A percentile compares a stretch with the other conserved stretches of the same genome.
These are phyloP conservation scores for Narcine bancroftii DNA, from an alignment of 2,113 vertebrate species.

Conservation along the genomic window DNA sequence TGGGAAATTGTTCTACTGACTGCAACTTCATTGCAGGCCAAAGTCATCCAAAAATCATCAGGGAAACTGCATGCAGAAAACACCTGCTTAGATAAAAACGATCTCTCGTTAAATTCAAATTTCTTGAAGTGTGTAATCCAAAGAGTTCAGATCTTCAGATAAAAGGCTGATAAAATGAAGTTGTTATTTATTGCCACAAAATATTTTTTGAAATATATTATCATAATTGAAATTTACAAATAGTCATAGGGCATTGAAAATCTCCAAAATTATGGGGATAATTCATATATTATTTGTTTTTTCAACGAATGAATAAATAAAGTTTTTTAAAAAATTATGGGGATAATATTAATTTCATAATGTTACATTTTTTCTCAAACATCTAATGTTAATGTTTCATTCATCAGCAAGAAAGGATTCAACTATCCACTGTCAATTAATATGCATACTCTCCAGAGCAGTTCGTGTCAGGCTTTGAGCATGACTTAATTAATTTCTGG, in stretches of 20 bases:
- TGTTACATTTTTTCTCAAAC: neutral
- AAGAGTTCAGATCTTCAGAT: neutral
- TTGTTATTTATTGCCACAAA: neutral
- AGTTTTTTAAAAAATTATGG: no score
- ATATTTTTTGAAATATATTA: neutral
- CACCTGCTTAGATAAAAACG: no score
- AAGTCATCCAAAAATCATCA: no score
- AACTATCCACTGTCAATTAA: neutral
- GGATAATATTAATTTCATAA: neutral
- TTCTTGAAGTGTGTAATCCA: no score
- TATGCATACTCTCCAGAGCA: slow-evolving; percentile 2
- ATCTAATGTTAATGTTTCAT: neutral
- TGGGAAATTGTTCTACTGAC: no score
- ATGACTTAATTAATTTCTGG: slow-evolving; percentile 27
- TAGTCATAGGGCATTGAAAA: neutral
- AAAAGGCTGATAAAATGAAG: neutral
- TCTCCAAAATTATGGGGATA: neutral
- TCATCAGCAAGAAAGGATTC: neutral
- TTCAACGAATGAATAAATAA: no score
- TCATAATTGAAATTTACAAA: neutral
- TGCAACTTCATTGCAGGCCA: no score
- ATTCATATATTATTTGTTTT: no score
- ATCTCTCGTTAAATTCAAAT: no score
- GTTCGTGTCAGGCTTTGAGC: neutral
- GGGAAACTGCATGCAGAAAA: no score